Percentiles rank a stretch among this genome's conserved stretches.
These are phyloP conservation scores for Diadegma fenestrale DNA, from an alignment of 2,888 invertebrate genomes.

Conservation along the genomic window DNA sequence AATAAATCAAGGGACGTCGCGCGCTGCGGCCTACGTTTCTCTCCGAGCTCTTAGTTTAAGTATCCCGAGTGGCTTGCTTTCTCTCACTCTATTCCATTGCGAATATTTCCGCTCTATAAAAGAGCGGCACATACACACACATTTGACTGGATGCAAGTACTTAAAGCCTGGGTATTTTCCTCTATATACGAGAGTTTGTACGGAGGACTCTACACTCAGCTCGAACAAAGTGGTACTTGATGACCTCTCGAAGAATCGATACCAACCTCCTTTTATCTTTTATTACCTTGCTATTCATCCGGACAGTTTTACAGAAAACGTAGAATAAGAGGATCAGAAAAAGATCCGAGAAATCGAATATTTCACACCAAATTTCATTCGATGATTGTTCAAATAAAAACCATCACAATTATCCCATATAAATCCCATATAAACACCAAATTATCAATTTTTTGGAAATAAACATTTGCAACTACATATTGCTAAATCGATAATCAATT, in stretches of 20 bases:
- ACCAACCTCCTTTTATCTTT: slow-evolving; percentile 54
- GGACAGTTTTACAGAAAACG: not conserved
- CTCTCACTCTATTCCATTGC: slow-evolving; percentile 73
- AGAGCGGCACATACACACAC: not conserved
- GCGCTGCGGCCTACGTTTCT: slow-evolving; percentile 63
- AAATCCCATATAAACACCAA: not conserved
- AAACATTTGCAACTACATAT: too few species aligned
- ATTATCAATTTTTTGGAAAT: too few species aligned
- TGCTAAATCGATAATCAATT: too few species aligned
- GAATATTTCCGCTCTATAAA: slow-evolving; percentile 72
- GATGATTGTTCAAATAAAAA: not conserved
- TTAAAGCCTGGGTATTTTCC: slow-evolving; percentile 2
- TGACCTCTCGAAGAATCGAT: slow-evolving; percentile 65
- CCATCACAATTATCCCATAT: not conserved
- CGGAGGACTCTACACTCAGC: slow-evolving; percentile 50
- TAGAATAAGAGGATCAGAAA: slow-evolving; percentile 7
- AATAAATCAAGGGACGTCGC: slow-evolving; percentile 82
- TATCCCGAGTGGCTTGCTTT: slow-evolving; percentile 74
- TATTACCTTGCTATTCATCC: slow-evolving; percentile 36
- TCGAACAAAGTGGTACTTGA: slow-evolving; percentile 56
- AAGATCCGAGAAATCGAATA: not conserved
- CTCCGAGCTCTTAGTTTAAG: slow-evolving; percentile 77
- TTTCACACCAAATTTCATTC: not conserved
- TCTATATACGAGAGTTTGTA: slow-evolving; percentile 32
- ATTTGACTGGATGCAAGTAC: not conserved